phyloP scores from a whole-genome alignment of 2,888 invertebrate genomes.

The Notodromas monacha region DNA sequence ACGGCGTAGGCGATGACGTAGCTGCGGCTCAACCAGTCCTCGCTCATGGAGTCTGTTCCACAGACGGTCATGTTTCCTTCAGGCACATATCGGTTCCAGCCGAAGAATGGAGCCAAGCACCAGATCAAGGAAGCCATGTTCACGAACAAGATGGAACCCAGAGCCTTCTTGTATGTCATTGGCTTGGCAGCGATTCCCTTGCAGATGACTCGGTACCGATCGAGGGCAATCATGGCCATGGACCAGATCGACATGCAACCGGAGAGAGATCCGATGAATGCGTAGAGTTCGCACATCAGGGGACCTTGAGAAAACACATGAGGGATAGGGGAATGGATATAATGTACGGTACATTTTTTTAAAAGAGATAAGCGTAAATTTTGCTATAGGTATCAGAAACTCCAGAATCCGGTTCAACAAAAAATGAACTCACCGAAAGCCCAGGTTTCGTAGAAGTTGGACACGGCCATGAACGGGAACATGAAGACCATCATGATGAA shows the following conservation, averaged over 20 bases:
- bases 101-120: slow-evolving; percentile 15
- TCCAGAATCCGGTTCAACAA: too few species aligned
- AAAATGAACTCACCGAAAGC: slow-evolving; percentile 24
- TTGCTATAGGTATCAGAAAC: too few species aligned
- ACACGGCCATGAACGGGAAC: slow-evolving; percentile 49
- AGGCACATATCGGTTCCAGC: slow-evolving; percentile 14
- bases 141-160: slow-evolving; percentile 14
- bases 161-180: slow-evolving; percentile 14
- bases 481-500: slow-evolving; percentile 56
- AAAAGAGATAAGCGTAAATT: too few species aligned
- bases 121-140: slow-evolving; percentile 15
- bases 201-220: slow-evolving; percentile 17
- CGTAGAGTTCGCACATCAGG: slow-evolving; percentile 15
- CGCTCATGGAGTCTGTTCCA: slow-evolving; percentile 32
- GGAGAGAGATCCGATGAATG: slow-evolving; percentile 15
- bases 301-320: too few species aligned
- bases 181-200: slow-evolving; percentile 14
- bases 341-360: too few species aligned
- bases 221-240: slow-evolving; percentile 15
- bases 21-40: slow-evolving; percentile 37
- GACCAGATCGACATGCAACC: slow-evolving; percentile 17
- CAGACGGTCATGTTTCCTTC: slow-evolving; percentile 18
- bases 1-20: slow-evolving; percentile 45
- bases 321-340: too few species aligned
- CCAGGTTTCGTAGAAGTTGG: slow-evolving; percentile 44